Evolutionary conservation across 2,113 vertebrate species (phyloP).

Genomic region (Xiphias gladius): DNA sequence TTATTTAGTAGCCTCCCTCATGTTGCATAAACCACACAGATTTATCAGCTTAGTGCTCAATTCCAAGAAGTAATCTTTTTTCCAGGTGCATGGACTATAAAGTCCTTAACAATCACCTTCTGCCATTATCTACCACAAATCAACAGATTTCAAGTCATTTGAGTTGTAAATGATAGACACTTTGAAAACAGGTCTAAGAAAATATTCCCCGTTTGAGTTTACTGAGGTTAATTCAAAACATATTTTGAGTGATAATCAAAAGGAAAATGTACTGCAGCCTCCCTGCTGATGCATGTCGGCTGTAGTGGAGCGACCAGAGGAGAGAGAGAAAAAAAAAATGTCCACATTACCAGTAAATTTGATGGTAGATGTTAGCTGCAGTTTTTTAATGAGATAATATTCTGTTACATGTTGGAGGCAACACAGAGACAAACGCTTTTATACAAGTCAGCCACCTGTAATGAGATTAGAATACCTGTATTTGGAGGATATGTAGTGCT

Average conservation of each 20-base stretch:
- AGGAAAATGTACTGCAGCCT: not conserved
- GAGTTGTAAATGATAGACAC: not conserved
- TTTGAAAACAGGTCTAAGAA: not conserved
- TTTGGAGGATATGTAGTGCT: not conserved
- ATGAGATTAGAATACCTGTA: not conserved
- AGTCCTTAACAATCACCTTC: conserved; percentile 23
- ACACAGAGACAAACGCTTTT: not conserved
- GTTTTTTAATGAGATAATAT: not conserved
- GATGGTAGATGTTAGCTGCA: not conserved
- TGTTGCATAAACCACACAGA: conserved; percentile 32
- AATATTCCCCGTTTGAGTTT: not conserved
- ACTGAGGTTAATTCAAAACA: not conserved
- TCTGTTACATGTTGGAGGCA: not conserved
- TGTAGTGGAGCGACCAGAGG: not conserved
- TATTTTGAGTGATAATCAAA: not conserved
- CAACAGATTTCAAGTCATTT: not conserved
- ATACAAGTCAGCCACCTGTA: not conserved
- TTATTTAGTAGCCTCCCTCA: not conserved
- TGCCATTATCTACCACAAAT: not conserved
- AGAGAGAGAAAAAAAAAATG: not conserved
- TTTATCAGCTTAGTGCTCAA: conserved; percentile 49
- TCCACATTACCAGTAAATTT: not conserved
- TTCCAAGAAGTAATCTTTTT: conserved; percentile 53
- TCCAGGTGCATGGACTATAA: conserved; percentile 30
- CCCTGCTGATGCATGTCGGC: not conserved